Conservation (phyloP, 2,888 invertebrate species). For the Dynastes tityus region DNA sequence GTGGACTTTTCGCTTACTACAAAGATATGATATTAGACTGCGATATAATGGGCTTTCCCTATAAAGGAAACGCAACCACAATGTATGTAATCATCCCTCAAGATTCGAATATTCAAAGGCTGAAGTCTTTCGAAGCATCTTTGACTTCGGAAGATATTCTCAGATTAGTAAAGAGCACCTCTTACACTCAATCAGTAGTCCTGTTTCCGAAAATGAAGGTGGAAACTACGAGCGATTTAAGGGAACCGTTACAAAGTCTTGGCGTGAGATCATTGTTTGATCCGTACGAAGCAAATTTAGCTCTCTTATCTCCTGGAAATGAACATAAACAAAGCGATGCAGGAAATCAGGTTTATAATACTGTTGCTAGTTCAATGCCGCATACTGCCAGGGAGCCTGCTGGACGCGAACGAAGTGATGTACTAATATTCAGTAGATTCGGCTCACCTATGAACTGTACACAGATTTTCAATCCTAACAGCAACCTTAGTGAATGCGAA, state of each 20-base stretch:
- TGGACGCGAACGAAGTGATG: slow-evolving; percentile 13
- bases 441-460: slow-evolving; percentile 61
- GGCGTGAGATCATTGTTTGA: slow-evolving; percentile 79
- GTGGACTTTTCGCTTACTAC: slow-evolving; percentile 75
- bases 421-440: slow-evolving; percentile 61
- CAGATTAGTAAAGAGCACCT: slow-evolving; percentile 71
- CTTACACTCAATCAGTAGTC: slow-evolving; percentile 72
- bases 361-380: not conserved
- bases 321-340: slow-evolving; percentile 50
- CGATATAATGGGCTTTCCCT: slow-evolving; percentile 81
- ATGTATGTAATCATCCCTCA: slow-evolving; percentile 81
- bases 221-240: slow-evolving; percentile 74
- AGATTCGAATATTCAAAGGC: slow-evolving; percentile 69
- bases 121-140: slow-evolving; percentile 71
- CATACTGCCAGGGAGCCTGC: not conserved
- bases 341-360: slow-evolving; percentile 40
- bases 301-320: slow-evolving; percentile 74
- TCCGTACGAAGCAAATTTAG: slow-evolving; percentile 77
- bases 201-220: slow-evolving; percentile 84
- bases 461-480: slow-evolving; percentile 60
- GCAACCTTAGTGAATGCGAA: slow-evolving; percentile 58
- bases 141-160: slow-evolving; percentile 73
- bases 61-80: slow-evolving; percentile 77
- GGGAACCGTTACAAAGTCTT: slow-evolving; percentile 72
- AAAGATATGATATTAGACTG: slow-evolving; percentile 72